A percentile compares a stretch with the other conserved stretches of the same genome.
These are phyloP conservation scores for Polylopha cassiicola DNA, from an alignment of 2,888 invertebrate species.

Conservation along the genomic window DNA sequence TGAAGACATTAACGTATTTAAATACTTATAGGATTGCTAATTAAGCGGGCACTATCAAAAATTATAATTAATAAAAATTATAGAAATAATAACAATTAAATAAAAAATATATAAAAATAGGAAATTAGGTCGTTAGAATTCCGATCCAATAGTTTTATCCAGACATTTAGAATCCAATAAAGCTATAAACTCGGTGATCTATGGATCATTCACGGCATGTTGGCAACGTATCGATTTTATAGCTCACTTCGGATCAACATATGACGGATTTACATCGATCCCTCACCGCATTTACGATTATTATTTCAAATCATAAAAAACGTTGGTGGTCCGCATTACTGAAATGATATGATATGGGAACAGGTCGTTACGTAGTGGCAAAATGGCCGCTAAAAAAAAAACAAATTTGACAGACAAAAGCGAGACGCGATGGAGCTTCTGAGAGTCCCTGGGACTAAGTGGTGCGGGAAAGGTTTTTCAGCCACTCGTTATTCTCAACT, in stretches of 20 bases:
- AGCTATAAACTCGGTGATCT: constrained; percentile 41
- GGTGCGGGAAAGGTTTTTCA: constrained; percentile 94
- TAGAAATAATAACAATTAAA: too few species aligned
- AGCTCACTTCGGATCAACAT: constrained; percentile 32
- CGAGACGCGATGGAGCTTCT: constrained; percentile 80
- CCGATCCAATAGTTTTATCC: constrained; percentile 19
- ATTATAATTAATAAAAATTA: too few species aligned
- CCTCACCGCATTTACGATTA: constrained; percentile 41
- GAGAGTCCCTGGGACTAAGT: constrained; percentile 92
- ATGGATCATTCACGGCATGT: constrained; percentile 40
- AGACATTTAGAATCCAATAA: constrained; percentile 31
- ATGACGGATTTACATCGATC: constrained; percentile 49
- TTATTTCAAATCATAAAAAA: constrained; percentile 35
- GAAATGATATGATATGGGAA: constrained; percentile 28
- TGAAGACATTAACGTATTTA: constrained; percentile 5
- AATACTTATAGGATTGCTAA: too few species aligned
- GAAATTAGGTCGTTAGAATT: too few species aligned
- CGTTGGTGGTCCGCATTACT: constrained; percentile 27
- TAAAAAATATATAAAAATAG: too few species aligned
- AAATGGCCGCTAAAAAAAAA: too few species aligned
- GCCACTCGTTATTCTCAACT: constrained; percentile 89
- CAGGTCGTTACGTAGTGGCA: constrained; percentile 30
- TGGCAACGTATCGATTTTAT: constrained; percentile 43
- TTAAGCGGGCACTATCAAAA: too few species aligned
- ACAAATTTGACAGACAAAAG: constrained; percentile 53